phyloP scores from a whole-genome alignment of 2,888 invertebrate species.

The Brenthis hecate region DNA sequence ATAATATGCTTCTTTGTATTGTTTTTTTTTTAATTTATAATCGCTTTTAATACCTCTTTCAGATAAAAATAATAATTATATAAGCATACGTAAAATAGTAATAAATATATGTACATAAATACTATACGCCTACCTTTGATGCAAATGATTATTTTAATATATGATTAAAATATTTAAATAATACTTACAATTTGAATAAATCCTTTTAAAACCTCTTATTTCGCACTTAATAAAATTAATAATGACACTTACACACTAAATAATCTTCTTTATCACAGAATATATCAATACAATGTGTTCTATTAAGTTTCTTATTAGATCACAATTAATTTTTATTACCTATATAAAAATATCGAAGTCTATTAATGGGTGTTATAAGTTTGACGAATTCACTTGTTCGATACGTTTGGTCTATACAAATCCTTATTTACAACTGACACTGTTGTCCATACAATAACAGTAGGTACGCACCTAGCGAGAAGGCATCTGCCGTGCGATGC shows the following conservation, averaged over 20 bases:
- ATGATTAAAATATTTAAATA: constrained; percentile 29
- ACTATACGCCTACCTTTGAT: too few relatives aligned
- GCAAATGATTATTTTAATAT: not conserved
- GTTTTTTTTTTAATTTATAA: too few relatives aligned
- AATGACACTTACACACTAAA: constrained; percentile 68
- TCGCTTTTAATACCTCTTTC: too few relatives aligned
- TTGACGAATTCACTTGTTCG: constrained; percentile 67
- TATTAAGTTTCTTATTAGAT: constrained; percentile 68
- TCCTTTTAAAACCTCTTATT: constrained; percentile 57
- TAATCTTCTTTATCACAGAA: constrained; percentile 64
- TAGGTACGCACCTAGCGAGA: constrained; percentile 64
- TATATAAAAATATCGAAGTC: constrained; percentile 39
- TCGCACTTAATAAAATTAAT: constrained; percentile 59
- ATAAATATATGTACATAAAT: too few relatives aligned
- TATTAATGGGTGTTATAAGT: constrained; percentile 54
- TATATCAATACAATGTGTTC: constrained; percentile 58
- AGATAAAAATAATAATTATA: too few relatives aligned
- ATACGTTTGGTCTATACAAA: constrained; percentile 81
- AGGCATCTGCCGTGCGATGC: constrained; percentile 67
- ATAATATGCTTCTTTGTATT: too few relatives aligned
- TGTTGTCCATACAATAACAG: constrained; percentile 76
- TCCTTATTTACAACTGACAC: constrained; percentile 83
- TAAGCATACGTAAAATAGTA: too few relatives aligned
- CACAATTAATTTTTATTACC: constrained; percentile 49
- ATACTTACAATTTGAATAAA: constrained; percentile 67